phyloP scores from a whole-genome alignment of 2,797 vertebrate species.

The Oryzias dopingdopingensis region DNA sequence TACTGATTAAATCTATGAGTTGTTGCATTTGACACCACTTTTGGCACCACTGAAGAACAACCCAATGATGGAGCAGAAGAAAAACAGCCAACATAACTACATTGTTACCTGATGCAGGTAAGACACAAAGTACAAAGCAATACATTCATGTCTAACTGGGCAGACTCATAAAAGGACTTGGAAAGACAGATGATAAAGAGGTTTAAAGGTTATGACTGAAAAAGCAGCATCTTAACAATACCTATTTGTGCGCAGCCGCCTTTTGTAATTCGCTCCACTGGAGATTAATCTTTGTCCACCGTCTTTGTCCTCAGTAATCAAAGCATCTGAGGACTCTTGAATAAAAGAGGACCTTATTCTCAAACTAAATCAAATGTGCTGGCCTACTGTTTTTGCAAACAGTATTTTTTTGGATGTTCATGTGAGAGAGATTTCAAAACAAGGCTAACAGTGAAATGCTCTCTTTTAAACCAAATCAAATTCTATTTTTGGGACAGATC shows the following conservation, averaged over 20 bases:
- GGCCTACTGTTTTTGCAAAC: background rate
- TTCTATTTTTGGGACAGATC: conserved; percentile 43
- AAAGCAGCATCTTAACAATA: background rate
- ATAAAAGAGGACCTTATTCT: background rate
- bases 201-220: background rate
- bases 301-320: background rate
- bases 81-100: no score
- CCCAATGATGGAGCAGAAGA: no score
- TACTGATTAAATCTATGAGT: no score
- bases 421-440: conserved; percentile 11
- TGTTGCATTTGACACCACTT: no score
- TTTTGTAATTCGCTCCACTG: background rate
- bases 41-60: no score
- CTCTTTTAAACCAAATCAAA: conserved; percentile 25
- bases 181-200: background rate
- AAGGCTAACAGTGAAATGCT: conserved; percentile 6
- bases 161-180: background rate
- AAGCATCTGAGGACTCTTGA: background rate
- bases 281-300: background rate
- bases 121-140: no score
- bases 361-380: background rate
- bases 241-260: background rate
- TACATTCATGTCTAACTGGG: no score
- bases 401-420: background rate
- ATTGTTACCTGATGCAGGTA: no score